phyloP scores from a whole-genome alignment of 2,797 vertebrate species.

The Acanthis flammea region DNA sequence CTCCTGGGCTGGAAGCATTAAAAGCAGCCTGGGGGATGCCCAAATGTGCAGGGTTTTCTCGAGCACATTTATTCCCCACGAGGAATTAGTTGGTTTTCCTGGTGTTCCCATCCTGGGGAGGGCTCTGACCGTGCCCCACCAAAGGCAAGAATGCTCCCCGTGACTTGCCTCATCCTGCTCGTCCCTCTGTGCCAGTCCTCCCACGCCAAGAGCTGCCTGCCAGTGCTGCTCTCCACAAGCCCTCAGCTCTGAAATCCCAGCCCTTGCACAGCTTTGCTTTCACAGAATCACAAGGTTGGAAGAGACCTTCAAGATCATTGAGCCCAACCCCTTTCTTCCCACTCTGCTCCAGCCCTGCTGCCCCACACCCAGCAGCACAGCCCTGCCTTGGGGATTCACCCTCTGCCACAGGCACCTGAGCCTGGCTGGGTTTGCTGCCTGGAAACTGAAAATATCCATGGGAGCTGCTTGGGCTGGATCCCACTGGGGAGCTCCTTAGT shows the following conservation, averaged over 20 bases:
- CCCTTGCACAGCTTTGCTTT: not conserved
- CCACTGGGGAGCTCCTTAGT: not conserved
- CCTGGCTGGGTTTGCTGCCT: not conserved
- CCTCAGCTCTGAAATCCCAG: not conserved
- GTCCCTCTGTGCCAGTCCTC: conserved; percentile 55
- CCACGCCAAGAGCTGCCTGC: conserved; percentile 28
- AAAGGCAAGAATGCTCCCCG: conserved; percentile 65
- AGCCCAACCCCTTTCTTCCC: not conserved
- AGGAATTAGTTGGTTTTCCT: not conserved
- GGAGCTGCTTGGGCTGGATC: not conserved
- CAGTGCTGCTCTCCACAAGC: not conserved
- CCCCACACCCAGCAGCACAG: not conserved
- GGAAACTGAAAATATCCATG: not conserved
- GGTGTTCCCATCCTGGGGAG: fast-evolving
- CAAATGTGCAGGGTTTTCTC: not conserved
- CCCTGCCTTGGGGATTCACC: not conserved
- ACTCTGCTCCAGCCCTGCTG: not conserved
- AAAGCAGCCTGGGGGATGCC: not conserved
- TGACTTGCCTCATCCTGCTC: conserved; percentile 66
- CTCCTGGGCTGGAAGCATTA: not conserved
- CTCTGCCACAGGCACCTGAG: fast-evolving
- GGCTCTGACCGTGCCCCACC: conserved; percentile 46
- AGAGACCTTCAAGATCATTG: not conserved
- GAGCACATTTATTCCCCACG: fast-evolving
- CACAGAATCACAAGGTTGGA: not conserved